phyloP scores from a whole-genome alignment of 2,113 vertebrate species.

The Oreochromis aureus region DNA sequence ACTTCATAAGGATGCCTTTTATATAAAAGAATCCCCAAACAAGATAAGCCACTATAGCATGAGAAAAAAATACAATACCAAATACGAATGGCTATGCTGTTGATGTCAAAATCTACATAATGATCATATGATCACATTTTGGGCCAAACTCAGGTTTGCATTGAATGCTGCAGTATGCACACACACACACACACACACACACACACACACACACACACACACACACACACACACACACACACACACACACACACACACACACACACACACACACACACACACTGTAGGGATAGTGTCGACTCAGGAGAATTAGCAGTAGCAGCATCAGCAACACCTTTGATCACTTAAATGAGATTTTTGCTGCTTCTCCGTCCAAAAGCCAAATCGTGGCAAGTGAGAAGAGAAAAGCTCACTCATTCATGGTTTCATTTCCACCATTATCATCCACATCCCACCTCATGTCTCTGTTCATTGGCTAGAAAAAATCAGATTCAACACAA shows the following conservation, averaged over 20 bases:
- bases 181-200: neutral
- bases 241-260: neutral
- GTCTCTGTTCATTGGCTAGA: neutral
- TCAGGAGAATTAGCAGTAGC: neutral
- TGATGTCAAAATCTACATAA: neutral
- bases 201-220: neutral
- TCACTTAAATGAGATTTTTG: slow-evolving; percentile 9
- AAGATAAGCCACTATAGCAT: neutral
- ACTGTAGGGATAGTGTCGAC: neutral
- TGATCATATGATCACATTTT: neutral
- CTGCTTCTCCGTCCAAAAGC: slow-evolving; percentile 21
- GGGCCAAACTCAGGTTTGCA: neutral
- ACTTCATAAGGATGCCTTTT: neutral
- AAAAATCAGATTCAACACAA: neutral
- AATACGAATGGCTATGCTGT: neutral
- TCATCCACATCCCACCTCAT: neutral
- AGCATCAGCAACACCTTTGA: neutral
- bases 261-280: neutral
- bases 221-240: neutral
- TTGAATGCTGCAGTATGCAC: neutral
- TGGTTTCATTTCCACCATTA: neutral
- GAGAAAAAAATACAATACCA: neutral
- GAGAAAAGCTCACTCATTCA: neutral
- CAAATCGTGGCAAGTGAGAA: neutral
- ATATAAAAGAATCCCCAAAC: neutral